A percentile compares a stretch with the other conserved stretches of the same genome.
Evolutionary conservation across 2,888 invertebrate genomes (phyloP).

Genomic region (Lasius platythorax): DNA sequence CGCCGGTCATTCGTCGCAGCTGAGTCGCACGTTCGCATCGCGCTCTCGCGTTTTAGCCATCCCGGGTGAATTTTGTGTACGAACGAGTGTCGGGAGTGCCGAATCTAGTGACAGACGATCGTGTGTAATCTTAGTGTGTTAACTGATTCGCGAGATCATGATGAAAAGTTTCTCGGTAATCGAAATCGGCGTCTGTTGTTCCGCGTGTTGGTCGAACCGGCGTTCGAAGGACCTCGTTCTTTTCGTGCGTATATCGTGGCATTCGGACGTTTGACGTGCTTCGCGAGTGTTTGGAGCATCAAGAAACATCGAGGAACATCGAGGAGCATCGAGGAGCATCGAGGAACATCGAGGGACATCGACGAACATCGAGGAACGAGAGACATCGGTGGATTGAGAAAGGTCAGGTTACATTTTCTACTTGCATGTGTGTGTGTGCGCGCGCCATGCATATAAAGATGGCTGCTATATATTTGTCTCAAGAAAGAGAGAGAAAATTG

Average conservation of each 20-base stretch:
- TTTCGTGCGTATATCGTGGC: not conserved
- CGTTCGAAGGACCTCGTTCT: not conserved
- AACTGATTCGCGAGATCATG: too few species aligned
- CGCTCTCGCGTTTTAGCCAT: not conserved
- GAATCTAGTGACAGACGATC: not conserved
- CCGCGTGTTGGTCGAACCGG: not conserved
- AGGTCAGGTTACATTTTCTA: not conserved
- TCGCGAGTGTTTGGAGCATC: not conserved
- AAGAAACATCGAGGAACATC: not conserved
- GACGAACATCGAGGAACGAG: not conserved
- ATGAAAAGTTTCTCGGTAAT: too few species aligned
- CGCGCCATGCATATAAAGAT: too few species aligned
- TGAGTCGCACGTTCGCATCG: not conserved
- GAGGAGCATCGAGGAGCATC: not conserved
- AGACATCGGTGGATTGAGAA: not conserved
- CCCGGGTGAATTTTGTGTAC: not conserved
- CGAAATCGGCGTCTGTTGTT: not conserved
- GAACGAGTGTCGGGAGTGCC: not conserved
- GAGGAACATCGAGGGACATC: not conserved
- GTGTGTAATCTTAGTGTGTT: too few species aligned
- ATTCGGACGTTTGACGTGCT: too few species aligned
- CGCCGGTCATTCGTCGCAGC: too few species aligned
- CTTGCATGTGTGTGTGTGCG: not conserved
- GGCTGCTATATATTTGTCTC: not conserved
- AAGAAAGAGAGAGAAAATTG: not conserved